phyloP scores from a whole-genome alignment of 2,113 vertebrate species.

The Hippocampus mohnikei region DNA sequence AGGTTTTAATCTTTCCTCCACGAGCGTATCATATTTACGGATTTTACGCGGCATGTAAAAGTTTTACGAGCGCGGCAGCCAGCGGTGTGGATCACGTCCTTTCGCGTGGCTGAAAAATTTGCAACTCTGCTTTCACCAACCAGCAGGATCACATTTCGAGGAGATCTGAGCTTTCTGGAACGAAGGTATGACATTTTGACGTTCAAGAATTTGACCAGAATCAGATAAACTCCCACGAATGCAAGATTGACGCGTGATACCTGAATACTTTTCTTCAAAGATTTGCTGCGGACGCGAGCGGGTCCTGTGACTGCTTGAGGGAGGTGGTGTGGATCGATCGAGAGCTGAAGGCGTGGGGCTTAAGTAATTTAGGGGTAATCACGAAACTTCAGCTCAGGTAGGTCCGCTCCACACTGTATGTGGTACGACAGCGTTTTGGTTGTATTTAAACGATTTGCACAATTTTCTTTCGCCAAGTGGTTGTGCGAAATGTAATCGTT shows the following conservation, averaged over 20 bases:
- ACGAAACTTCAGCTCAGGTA: no score
- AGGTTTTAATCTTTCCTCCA: slow-evolving; percentile 19
- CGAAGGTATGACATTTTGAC: neutral
- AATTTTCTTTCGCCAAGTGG: no score
- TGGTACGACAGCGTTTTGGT: no score
- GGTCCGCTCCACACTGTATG: no score
- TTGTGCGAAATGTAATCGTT: no score
- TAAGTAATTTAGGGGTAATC: no score
- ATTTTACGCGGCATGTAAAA: slow-evolving; percentile 22
- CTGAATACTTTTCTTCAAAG: neutral
- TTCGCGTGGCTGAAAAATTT: slow-evolving; percentile 33
- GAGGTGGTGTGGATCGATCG: no score
- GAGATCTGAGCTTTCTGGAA: neutral
- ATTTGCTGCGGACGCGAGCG: neutral
- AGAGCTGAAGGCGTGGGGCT: no score
- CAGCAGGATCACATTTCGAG: neutral
- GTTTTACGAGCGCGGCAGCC: slow-evolving; percentile 22
- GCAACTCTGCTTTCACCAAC: slow-evolving; percentile 12
- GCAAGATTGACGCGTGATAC: neutral
- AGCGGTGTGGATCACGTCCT: neutral
- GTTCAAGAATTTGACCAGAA: neutral
- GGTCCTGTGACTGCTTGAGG: neutral
- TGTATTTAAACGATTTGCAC: no score
- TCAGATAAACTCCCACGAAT: neutral
- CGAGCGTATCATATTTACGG: neutral